Conservation (phyloP, 2,888 invertebrate species). For the Anagyrus pseudococci region DNA sequence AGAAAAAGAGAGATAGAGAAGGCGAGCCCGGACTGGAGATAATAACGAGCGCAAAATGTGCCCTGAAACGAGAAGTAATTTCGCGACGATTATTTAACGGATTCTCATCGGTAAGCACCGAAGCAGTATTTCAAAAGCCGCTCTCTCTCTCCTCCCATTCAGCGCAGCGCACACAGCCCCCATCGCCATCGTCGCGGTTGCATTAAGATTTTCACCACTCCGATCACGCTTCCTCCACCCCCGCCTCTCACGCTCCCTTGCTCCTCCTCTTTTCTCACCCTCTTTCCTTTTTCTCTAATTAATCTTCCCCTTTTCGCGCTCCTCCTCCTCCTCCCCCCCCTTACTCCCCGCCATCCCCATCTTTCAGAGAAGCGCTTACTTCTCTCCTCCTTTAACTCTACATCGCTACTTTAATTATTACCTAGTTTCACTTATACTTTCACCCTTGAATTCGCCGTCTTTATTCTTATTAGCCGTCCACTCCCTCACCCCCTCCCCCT, state of each 20-base stretch:
- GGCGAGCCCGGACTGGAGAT: no score
- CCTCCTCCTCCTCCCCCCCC: not conserved
- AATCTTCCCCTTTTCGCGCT: slow-evolving; percentile 22
- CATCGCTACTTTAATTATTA: slow-evolving; percentile 24
- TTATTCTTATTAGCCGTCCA: slow-evolving; percentile 11
- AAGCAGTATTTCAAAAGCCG: slow-evolving; percentile 27
- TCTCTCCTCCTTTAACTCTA: no score
- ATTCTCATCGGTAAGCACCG: slow-evolving; percentile 27
- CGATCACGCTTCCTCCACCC: no score
- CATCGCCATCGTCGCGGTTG: slow-evolving; percentile 10
- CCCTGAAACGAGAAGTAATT: slow-evolving; percentile 24
- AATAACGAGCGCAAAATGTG: slow-evolving; percentile 26
- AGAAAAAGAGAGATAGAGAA: no score
- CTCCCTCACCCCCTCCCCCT: not conserved
- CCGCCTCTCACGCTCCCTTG: no score
- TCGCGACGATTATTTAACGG: slow-evolving; percentile 32
- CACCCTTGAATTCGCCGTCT: not conserved
- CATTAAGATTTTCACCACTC: slow-evolving; percentile 27
- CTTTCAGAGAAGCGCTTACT: no score
- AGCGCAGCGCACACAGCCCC: no score
- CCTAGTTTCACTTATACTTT: slow-evolving; percentile 13
- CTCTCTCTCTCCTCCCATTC: no score
- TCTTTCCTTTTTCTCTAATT: slow-evolving; percentile 14
- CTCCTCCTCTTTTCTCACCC: not conserved
- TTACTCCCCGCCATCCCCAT: not conserved